Evolutionary conservation across 2,797 vertebrate species (phyloP).

Genomic region (Cephalopachus bancanus): DNA sequence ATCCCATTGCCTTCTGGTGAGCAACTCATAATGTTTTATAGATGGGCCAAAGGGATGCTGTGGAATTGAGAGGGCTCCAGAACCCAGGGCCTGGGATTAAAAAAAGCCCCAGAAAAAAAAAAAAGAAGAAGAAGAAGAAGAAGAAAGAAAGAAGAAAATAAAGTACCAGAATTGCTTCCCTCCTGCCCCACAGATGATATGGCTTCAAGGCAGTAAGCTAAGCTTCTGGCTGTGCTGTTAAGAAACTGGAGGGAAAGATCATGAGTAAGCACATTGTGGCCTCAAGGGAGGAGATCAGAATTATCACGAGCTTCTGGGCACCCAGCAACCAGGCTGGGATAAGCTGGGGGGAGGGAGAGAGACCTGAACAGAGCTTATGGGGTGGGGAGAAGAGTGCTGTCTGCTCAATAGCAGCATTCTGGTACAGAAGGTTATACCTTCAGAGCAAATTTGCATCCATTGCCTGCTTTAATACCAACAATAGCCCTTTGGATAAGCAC

Average conservation of each 20-base stretch:
- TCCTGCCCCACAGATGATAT: not conserved
- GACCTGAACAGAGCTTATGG: not conserved
- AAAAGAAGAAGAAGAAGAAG: not conserved
- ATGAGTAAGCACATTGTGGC: not conserved
- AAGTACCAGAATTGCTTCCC: not conserved
- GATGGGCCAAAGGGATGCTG: not conserved
- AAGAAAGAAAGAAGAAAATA: not conserved
- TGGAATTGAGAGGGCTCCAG: not conserved
- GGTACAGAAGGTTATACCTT: not conserved
- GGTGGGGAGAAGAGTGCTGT: not conserved
- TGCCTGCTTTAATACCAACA: slow-evolving; percentile 36
- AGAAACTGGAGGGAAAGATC: not conserved
- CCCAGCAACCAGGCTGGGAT: not conserved
- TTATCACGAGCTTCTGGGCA: slow-evolving; percentile 7
- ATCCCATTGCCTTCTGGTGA: not conserved
- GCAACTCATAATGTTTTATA: not conserved
- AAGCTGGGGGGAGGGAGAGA: not conserved
- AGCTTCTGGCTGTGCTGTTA: not conserved
- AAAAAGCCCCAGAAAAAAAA: not conserved
- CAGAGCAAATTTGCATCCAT: slow-evolving; percentile 24
- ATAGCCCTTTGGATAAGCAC: not conserved
- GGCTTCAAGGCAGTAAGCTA: not conserved
- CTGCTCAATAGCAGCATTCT: not conserved
- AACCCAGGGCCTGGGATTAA: not conserved
- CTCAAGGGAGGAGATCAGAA: not conserved